Evolutionary conservation across 2,888 invertebrate species (phyloP), one percentile per base, ranked within the genome.

Genomic region (Parapristionchus giblindavisi): DNA sequence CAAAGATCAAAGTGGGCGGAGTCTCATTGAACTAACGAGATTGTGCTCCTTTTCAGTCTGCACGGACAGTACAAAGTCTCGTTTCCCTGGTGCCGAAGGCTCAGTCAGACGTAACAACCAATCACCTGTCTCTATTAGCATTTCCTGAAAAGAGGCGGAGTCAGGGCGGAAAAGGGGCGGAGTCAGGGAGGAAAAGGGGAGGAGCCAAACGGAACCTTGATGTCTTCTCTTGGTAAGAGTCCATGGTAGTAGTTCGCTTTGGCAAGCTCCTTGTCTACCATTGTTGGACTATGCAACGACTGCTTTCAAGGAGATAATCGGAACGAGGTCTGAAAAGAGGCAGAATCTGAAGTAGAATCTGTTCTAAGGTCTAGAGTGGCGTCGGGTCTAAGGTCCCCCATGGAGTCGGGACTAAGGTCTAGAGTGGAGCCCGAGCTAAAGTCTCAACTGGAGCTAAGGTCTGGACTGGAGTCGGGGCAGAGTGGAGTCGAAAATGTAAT

Each of bases 191-290:
- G 17, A 21, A n/a, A n/a, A n/a, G 63, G 1, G 21, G 29, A 14
- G 17, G 34, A 24, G 2, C 24, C 4, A 43, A 71, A 17, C 24
- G 43, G 29, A 34, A 72, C 72, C 60, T 72, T 72, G 34, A 72
- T 72, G 43, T 72, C 72, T 17, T 72, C 72, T 27, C 72, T 24
- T 5, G 72, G 72, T 8, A 72, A n/a, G 8, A 72, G 72, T 17
- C 72, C 72, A 72, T 72, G 72, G 72, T 72, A 72, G 68, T 40
- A 70, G 29, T 54, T 34, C 27, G 36, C 24, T 17, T n/a, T 8
- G 21, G 65, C 65, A 6, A 66, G 65, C 38, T 66, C 65, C 34
- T 51, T 43, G 65, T 66, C 65, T 48, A 66, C 48, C 65, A 66
- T 66, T 36, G 61, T 32, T 38, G 61, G n/a, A n/a, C n/a, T n/a